A percentile compares a stretch with the other conserved stretches of the same genome.
These are phyloP conservation scores for Miichthys miiuy DNA, from an alignment of 2,797 vertebrate genomes.

Conservation along the genomic window DNA sequence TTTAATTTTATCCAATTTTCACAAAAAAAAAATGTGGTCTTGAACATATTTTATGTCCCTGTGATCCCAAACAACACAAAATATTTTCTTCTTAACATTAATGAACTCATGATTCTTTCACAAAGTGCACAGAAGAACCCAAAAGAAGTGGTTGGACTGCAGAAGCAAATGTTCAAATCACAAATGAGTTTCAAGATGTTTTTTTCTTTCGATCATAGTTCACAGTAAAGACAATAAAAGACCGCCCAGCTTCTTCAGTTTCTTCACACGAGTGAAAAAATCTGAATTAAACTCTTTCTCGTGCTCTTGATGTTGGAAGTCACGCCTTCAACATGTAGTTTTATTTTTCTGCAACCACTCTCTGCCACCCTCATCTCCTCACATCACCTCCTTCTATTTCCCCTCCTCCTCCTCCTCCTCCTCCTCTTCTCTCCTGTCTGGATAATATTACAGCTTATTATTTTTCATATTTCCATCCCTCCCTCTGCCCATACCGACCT, in stretches of 20 bases:
- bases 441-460: slow-evolving; percentile 83
- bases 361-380: slow-evolving; percentile 43
- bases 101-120: background rate
- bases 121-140: background rate
- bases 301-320: background rate
- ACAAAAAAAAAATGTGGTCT: background rate
- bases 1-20: background rate
- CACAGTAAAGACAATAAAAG: background rate
- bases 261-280: background rate
- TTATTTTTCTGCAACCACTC: slow-evolving; percentile 39
- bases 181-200: background rate
- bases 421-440: slow-evolving; percentile 44
- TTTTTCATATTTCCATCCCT: slow-evolving; percentile 81
- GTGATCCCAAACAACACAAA: background rate
- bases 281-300: background rate
- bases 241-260: background rate
- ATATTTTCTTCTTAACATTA: background rate
- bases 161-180: background rate
- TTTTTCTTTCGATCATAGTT: background rate
- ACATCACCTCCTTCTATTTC: slow-evolving; percentile 15
- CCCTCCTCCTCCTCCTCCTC: background rate
- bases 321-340: slow-evolving; percentile 2
- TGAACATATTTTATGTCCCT: background rate
- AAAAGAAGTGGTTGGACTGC: background rate
- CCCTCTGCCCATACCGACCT: slow-evolving; percentile 61